phyloP scores from a whole-genome alignment of 2,797 vertebrate genomes.

The Helarctos malayanus region DNA sequence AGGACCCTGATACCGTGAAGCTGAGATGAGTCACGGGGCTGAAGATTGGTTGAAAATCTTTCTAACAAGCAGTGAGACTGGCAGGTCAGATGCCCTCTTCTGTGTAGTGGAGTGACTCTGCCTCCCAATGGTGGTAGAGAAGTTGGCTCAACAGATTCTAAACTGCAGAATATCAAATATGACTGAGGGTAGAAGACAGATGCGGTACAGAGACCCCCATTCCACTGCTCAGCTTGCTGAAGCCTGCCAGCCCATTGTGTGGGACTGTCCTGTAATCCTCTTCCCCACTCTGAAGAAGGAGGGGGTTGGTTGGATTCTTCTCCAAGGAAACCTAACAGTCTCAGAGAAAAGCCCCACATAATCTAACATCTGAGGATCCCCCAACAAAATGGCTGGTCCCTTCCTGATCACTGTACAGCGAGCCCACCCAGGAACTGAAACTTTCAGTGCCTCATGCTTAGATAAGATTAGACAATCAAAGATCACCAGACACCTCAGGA shows the following conservation, averaged over 20 bases:
- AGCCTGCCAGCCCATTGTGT: not conserved
- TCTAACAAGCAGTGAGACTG: too few relatives aligned
- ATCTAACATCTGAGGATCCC: not conserved
- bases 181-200: not conserved
- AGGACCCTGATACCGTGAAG: not conserved
- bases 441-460: not conserved
- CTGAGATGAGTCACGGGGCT: not conserved
- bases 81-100: not conserved
- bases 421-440: not conserved
- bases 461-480: not conserved
- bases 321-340: not conserved
- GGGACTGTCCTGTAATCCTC: not conserved
- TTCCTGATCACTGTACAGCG: not conserved
- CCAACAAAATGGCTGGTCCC: not conserved
- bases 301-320: not conserved
- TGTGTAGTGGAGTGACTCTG: not conserved
- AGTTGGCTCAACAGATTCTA: not conserved
- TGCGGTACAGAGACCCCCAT: too few relatives aligned
- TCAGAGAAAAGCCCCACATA: not conserved
- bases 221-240: not conserved
- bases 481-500: not conserved
- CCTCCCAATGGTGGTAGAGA: not conserved
- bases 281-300: not conserved
- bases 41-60: not conserved
- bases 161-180: not conserved